These are phyloP conservation scores for Callocephalon fimbriatum DNA, from an alignment of 2,113 vertebrate genomes.

Conservation along the genomic window DNA sequence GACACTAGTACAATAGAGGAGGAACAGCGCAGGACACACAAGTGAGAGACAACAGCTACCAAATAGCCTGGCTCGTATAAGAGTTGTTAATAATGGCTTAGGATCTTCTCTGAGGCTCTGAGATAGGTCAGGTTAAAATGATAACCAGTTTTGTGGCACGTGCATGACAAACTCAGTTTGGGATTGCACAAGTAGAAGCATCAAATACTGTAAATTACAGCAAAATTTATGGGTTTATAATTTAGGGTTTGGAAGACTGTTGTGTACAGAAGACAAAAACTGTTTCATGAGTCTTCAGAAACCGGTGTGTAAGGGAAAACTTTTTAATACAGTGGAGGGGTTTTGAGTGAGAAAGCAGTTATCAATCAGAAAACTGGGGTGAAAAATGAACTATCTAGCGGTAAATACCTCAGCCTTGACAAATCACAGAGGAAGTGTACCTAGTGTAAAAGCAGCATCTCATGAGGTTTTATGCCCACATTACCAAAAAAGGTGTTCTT, in stretches of 20 bases:
- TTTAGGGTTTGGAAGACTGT: not conserved
- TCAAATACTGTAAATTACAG: not conserved
- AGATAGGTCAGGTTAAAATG: not conserved
- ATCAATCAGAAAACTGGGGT: not conserved
- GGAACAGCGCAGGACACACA: not conserved
- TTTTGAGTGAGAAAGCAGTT: not conserved
- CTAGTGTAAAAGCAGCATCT: slow-evolving; percentile 49
- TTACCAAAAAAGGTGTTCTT: slow-evolving; percentile 70
- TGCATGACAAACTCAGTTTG: not conserved
- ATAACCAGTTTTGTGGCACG: not conserved
- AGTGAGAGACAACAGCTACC: not conserved
- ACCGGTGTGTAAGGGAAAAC: not conserved
- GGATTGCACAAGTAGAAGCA: not conserved
- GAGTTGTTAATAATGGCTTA: not conserved
- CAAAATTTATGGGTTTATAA: not conserved
- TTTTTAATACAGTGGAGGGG: not conserved
- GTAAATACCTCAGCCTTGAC: slow-evolving; percentile 46
- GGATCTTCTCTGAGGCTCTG: not conserved
- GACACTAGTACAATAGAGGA: not conserved
- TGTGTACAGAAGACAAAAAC: not conserved
- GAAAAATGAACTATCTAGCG: slow-evolving; percentile 66
- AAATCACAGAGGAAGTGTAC: slow-evolving; percentile 72
- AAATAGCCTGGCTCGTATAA: not conserved
- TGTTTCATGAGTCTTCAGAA: not conserved
- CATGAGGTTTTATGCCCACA: not conserved